Percentiles rank a stretch among this genome's conserved stretches.
Conservation (phyloP, 2,888 invertebrate genomes). For the Hydriomena furcata region DNA sequence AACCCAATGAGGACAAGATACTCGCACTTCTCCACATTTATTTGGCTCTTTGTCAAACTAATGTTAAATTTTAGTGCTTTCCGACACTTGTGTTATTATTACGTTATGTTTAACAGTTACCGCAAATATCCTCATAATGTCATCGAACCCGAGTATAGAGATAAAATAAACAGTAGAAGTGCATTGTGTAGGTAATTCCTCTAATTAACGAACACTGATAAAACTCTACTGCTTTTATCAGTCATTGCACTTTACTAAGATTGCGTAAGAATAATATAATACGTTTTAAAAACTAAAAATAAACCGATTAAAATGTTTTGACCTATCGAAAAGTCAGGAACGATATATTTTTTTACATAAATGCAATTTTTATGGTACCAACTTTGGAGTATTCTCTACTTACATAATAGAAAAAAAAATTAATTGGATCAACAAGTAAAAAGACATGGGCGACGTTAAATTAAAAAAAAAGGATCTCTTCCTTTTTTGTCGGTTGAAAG, state of each 20-base stretch:
- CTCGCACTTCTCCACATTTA: not conserved
- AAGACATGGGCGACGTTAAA: no score
- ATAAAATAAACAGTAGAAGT: slow-evolving; percentile 3
- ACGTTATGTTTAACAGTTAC: slow-evolving; percentile 1
- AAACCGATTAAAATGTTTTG: no score
- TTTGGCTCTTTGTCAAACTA: slow-evolving; percentile 1
- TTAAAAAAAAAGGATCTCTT: no score
- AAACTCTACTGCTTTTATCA: slow-evolving; percentile 24
- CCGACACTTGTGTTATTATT: slow-evolving; percentile 5
- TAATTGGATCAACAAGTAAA: no score
- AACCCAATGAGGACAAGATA: no score
- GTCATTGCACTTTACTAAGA: slow-evolving; percentile 30
- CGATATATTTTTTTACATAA: no score
- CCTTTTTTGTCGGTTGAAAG: no score
- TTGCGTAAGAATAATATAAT: not conserved
- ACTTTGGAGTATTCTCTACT: no score
- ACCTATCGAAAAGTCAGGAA: no score
- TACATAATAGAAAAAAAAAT: no score
- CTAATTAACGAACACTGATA: slow-evolving; percentile 31
- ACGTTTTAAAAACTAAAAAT: no score
- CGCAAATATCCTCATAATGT: slow-evolving; percentile 6
- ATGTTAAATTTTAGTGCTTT: not conserved
- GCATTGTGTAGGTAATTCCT: slow-evolving; percentile 7
- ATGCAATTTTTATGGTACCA: no score
- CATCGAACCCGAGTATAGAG: slow-evolving; percentile 7